phyloP scores from a whole-genome alignment of 2,113 vertebrate genomes.

The Anoura caudifer region DNA sequence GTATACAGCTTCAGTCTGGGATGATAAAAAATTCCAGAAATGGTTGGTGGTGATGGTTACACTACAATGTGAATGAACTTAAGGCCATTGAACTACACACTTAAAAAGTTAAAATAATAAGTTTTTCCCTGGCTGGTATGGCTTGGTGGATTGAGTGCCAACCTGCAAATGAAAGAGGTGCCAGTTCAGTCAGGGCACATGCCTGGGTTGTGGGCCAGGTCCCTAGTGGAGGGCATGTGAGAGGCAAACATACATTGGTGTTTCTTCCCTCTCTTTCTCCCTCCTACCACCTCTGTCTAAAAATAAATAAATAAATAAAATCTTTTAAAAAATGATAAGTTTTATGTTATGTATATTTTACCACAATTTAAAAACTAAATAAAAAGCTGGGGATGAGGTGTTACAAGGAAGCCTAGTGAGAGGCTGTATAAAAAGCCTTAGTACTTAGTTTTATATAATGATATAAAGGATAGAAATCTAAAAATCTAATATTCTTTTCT shows the following conservation, averaged over 20 bases:
- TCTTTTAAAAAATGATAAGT: background rate
- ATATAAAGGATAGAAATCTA: background rate
- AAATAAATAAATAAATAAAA: too few species aligned
- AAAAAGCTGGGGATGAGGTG: background rate
- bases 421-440: background rate
- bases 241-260: too few species aligned
- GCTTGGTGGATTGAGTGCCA: too few species aligned
- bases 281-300: too few species aligned
- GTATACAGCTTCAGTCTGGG: background rate
- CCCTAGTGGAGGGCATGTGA: too few species aligned
- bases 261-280: too few species aligned
- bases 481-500: background rate
- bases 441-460: background rate
- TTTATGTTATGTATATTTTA: background rate
- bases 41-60: background rate
- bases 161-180: too few species aligned
- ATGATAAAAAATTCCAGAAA: background rate
- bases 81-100: background rate
- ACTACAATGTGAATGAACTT: background rate
- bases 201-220: too few species aligned
- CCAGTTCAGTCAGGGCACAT: too few species aligned
- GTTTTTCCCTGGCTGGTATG: background rate
- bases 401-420: background rate
- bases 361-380: background rate
- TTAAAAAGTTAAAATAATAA: background rate